Percentiles rank a stretch among this genome's conserved stretches.
phyloP scores from a whole-genome alignment of 2,797 vertebrate genomes.

The Lepidocolaptes lacrymiger region DNA sequence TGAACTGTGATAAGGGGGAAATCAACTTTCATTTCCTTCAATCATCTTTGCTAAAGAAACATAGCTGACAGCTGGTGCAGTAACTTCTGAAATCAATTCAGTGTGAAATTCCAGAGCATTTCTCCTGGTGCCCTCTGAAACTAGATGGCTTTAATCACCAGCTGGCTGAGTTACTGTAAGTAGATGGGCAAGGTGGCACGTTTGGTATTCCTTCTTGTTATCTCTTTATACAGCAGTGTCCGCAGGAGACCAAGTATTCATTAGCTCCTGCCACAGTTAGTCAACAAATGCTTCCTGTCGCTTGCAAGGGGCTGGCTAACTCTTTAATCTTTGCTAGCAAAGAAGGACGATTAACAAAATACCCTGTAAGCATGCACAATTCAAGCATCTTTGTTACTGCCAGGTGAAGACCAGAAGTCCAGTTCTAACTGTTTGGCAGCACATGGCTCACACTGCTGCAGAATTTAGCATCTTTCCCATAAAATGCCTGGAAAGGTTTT shows the following conservation, averaged over 20 bases:
- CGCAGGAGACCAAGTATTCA: not conserved
- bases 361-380: not conserved
- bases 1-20: not conserved
- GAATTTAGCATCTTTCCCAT: not conserved
- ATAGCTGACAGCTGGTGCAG: constrained; percentile 5
- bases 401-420: not conserved
- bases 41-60: not conserved
- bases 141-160: constrained; percentile 2
- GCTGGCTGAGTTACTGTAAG: not conserved
- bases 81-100: constrained; percentile 38
- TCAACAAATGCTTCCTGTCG: constrained; percentile 14
- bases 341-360: constrained; percentile 15
- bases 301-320: not conserved
- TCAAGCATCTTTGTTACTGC: not conserved
- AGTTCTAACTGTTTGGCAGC: not conserved
- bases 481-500: not conserved
- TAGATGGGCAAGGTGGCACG: not conserved
- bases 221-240: constrained; percentile 4
- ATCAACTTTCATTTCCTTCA: not conserved
- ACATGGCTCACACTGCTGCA: not conserved
- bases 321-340: constrained; percentile 26
- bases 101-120: constrained; percentile 29
- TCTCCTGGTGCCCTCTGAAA: not conserved
- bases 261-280: not conserved
- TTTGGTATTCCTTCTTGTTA: not conserved